Evolutionary conservation across 2,888 invertebrate species (phyloP).

Genomic region (Tinea trinotella): DNA sequence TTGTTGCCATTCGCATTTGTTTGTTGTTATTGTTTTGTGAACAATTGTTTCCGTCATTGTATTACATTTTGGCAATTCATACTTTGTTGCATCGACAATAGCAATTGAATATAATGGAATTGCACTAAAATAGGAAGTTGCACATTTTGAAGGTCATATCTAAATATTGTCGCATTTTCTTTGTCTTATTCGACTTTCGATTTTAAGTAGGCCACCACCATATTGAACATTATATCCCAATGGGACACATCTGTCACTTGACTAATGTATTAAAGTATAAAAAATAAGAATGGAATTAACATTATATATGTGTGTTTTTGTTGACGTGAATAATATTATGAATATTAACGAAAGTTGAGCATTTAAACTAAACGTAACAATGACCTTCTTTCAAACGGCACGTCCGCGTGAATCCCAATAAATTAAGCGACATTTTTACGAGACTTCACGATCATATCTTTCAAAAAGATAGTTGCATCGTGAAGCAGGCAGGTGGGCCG

Average conservation of each 20-base stretch:
- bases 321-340: neutral
- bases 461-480: conserved; percentile 13
- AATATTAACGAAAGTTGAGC: neutral
- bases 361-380: neutral
- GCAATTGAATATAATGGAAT: too few species aligned
- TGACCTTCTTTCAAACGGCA: neutral
- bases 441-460: conserved; percentile 10
- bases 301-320: neutral
- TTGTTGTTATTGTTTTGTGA: neutral
- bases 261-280: too few species aligned
- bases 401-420: neutral
- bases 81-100: too few species aligned
- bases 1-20: neutral
- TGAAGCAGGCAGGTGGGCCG: conserved; percentile 19
- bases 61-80: conserved; percentile 6
- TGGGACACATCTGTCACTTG: too few species aligned
- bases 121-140: too few species aligned
- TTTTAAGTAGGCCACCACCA: too few species aligned
- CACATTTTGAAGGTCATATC: too few species aligned
- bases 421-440: conserved; percentile 12
- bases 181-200: too few species aligned
- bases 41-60: conserved; percentile 6
- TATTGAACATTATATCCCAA: too few species aligned
- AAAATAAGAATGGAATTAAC: too few species aligned
- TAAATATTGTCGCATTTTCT: too few species aligned